Percentiles rank a stretch among this genome's conserved stretches.
Conservation (phyloP, 2,113 vertebrate species). For the Ibidorhyncha struthersii region DNA sequence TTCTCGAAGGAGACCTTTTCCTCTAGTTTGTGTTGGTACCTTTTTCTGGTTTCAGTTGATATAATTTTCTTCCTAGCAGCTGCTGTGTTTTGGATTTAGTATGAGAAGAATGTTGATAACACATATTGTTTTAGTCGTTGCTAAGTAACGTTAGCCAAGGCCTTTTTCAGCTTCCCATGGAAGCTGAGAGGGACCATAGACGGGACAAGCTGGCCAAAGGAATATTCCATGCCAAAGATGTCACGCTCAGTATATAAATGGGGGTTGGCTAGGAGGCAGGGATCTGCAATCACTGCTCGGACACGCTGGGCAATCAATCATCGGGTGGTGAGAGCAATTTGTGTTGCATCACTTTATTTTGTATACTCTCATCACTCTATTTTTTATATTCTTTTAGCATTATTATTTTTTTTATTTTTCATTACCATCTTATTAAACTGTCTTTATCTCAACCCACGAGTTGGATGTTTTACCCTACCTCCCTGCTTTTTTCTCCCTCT, state of each 20-base stretch:
- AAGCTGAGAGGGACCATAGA: not conserved
- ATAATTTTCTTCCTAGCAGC: not conserved
- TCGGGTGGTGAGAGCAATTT: not conserved
- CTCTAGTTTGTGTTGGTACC: not conserved
- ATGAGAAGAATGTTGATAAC: not conserved
- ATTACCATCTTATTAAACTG: not conserved
- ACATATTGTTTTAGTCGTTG: not conserved
- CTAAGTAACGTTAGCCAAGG: not conserved
- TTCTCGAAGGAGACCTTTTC: not conserved
- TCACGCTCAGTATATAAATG: not conserved
- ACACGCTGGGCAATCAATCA: not conserved
- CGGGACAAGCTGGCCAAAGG: not conserved
- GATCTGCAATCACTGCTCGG: not conserved
- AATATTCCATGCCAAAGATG: not conserved
- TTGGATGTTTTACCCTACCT: not conserved
- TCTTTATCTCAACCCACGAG: not conserved
- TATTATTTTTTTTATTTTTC: not conserved
- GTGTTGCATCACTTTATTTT: not conserved
- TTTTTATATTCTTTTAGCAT: not conserved
- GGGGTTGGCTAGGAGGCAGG: not conserved
- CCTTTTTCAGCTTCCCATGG: not conserved
- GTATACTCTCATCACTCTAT: not conserved
- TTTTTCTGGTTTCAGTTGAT: not conserved
- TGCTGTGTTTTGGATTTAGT: not conserved
- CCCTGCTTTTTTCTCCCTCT: not conserved